Conservation (phyloP, 2,797 vertebrate genomes). For the Ciconia nigra region DNA sequence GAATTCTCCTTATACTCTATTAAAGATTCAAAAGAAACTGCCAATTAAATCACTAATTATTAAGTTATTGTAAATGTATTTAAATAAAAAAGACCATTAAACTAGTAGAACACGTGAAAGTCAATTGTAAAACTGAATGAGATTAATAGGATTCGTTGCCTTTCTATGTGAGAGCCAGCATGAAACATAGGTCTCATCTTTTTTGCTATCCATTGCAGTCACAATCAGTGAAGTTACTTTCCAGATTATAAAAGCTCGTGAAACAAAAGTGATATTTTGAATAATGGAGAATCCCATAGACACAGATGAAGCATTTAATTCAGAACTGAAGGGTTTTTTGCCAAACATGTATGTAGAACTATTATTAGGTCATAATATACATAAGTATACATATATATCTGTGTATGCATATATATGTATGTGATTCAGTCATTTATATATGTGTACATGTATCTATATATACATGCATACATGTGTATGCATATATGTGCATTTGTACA, state of each 20-base stretch:
- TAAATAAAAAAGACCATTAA: background rate
- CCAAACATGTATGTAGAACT: background rate
- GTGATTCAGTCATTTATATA: background rate
- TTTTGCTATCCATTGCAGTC: background rate
- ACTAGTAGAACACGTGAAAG: background rate
- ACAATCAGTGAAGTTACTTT: background rate
- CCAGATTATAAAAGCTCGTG: background rate
- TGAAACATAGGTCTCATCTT: background rate
- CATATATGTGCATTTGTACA: background rate
- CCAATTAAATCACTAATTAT: background rate
- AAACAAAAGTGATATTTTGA: background rate
- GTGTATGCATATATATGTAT: background rate
- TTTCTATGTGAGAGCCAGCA: background rate
- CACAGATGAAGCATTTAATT: background rate
- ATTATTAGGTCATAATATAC: background rate
- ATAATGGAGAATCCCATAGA: background rate
- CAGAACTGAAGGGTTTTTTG: background rate
- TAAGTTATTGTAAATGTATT: background rate
- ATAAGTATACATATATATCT: background rate
- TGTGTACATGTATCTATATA: background rate
- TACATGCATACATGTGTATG: accelerated
- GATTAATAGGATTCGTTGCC: background rate
- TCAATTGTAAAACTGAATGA: background rate
- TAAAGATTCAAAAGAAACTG: background rate
- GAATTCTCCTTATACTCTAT: background rate